phyloP scores from a whole-genome alignment of 2,113 vertebrate genomes.

The Pedetes capensis region DNA sequence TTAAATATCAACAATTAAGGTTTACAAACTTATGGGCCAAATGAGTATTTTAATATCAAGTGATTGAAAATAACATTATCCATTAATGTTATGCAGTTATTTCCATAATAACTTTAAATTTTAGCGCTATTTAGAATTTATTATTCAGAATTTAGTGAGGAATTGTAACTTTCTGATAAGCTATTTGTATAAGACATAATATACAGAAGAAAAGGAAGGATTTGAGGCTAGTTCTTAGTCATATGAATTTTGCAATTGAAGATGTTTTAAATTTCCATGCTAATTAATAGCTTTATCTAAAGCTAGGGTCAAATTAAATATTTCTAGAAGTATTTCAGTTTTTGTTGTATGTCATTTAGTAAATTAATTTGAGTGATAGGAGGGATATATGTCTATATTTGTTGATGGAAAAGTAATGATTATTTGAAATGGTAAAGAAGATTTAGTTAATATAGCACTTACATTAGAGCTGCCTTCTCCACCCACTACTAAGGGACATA shows the following conservation, averaged over 20 bases:
- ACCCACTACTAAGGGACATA: not conserved
- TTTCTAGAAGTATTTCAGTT: constrained; percentile 29
- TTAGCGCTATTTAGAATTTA: not conserved
- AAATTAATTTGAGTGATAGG: constrained; percentile 26
- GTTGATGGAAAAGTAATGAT: not conserved
- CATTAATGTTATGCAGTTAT: not conserved
- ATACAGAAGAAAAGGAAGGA: not conserved
- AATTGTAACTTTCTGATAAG: not conserved
- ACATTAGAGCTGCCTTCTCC: not conserved
- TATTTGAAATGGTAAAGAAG: constrained; percentile 32
- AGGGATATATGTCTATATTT: not conserved
- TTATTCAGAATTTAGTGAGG: not conserved
- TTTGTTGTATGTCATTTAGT: constrained; percentile 18
- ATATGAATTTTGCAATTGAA: not conserved
- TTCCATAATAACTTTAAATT: constrained; percentile 14
- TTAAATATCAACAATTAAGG: not conserved
- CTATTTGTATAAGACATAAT: constrained; percentile 10
- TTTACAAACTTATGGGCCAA: constrained; percentile 29
- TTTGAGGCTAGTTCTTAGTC: not conserved
- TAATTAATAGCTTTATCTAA: not conserved
- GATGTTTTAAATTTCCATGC: not conserved
- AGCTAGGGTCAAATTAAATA: constrained; percentile 8
- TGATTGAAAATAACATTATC: constrained; percentile 5
- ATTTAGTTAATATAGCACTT: not conserved
- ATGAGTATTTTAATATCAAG: constrained; percentile 34